Evolutionary conservation across 1,140 invertebrate genomes (phyloP).

Genomic region (Orchestia grillus): DNA sequence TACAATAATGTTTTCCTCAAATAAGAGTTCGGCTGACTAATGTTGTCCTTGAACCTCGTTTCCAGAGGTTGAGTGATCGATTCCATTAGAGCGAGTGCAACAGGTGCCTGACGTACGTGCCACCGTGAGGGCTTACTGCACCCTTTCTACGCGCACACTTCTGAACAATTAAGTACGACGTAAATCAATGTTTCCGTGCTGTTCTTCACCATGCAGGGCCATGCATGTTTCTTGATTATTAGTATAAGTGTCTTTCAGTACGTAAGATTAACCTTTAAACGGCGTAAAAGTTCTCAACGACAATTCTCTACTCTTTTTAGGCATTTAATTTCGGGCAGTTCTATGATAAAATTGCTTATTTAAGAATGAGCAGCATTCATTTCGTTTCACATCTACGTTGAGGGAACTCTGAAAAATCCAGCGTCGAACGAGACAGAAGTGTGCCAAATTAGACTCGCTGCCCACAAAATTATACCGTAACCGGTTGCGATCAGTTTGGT

Average conservation of each 20-base stretch:
- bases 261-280: too few species aligned
- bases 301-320: too few species aligned
- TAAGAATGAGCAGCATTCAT: not conserved
- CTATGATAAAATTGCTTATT: too few species aligned
- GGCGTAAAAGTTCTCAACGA: too few species aligned
- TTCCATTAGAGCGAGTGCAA: not conserved
- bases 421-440: not conserved
- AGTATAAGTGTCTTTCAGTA: too few species aligned
- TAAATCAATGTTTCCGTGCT: too few species aligned
- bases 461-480: not conserved
- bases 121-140: too few species aligned
- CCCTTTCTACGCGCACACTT: too few species aligned
- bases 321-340: too few species aligned
- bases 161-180: not conserved
- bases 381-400: not conserved
- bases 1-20: not conserved
- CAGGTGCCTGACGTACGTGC: not conserved
- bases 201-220: too few species aligned
- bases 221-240: too few species aligned
- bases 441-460: not conserved
- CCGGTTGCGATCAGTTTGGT: not conserved
- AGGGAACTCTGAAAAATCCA: not conserved
- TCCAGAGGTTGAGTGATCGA: not conserved
- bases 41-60: not conserved
- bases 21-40: not conserved